These are phyloP conservation scores for Hycleus phaleratus DNA, from an alignment of 1,140 invertebrate species.

Conservation along the genomic window DNA sequence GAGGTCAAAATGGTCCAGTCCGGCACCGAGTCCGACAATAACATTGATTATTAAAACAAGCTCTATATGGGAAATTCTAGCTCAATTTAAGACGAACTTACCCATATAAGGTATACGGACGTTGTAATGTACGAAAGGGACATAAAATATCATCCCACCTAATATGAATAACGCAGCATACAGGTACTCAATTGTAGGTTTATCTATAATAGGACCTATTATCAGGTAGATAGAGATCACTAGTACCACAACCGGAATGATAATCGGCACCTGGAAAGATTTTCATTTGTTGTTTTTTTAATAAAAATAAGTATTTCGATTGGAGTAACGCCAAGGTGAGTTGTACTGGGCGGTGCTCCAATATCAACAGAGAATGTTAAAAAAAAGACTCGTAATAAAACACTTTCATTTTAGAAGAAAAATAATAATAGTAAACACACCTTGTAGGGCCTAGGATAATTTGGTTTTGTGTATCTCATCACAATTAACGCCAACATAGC, in stretches of 20 bases:
- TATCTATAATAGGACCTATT: slow-evolving; percentile 85
- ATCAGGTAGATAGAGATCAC: slow-evolving; percentile 86
- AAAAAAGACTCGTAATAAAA: background rate
- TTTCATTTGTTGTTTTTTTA: too few species aligned
- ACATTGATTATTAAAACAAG: too few species aligned
- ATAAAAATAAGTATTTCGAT: too few species aligned
- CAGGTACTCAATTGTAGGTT: slow-evolving; percentile 83
- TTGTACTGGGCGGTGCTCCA: background rate
- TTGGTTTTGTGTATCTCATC: slow-evolving; percentile 79
- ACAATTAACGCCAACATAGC: slow-evolving; percentile 82
- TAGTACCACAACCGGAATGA: slow-evolving; percentile 83
- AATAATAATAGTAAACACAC: slow-evolving; percentile 37
- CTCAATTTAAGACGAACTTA: slow-evolving; percentile 43
- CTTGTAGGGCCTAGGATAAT: slow-evolving; percentile 81
- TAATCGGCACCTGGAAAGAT: slow-evolving; percentile 62
- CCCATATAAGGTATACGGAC: slow-evolving; percentile 75
- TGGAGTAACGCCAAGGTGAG: too few species aligned
- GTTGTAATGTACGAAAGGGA: slow-evolving; percentile 87
- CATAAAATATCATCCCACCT: slow-evolving; percentile 80
- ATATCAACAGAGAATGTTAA: background rate
- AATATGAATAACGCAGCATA: slow-evolving; percentile 86
- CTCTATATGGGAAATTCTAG: too few species aligned
- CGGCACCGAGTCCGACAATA: too few species aligned
- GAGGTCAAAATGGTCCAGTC: too few species aligned
- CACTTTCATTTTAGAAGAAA: background rate